Evolutionary conservation across 2,113 vertebrate species (phyloP), one percentile per base, ranked within the genome.

Genomic region (Scortum barcoo): DNA sequence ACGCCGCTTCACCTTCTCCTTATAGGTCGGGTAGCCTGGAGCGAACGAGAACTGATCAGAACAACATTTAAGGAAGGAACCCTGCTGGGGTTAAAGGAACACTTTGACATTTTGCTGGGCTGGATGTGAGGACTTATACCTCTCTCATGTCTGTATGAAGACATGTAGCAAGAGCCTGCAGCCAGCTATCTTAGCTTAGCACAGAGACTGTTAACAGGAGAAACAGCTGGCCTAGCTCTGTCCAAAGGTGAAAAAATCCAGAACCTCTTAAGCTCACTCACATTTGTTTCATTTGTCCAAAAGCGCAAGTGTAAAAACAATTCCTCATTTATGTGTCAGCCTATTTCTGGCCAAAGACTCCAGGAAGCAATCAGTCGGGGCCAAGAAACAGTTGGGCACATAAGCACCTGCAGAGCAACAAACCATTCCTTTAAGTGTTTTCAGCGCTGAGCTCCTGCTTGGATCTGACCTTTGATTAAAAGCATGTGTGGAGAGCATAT

Each of bases 1-100:
- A 8, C 98, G 96, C 80, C 97, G 97, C 93, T 99, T 99, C 88
- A 99, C 97, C 75, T 99, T 99, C 93, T 99, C 98, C 76, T 99
- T 99, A 90, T 99, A 99, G 0, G 98, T 99, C 0, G 98, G 98
- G 87, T 99, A 98, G 30, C 97, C 97, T 98, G 86, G 14, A 24
- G 46, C 40, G 3, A 9, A 30, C 12, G 51, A 6, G 20, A 30
- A 26, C 1, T 2, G 6, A 48, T 74, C 8, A 75, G 9, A 51
- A 33, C 7, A 53, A 12, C 14, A 22, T 24, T 33, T 30, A 20
- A 57, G 16, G 9, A 28, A 13, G 28, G 24, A 44, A 33, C 26
- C 12, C 3, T 17, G 24, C 12, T 54, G 53, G 50, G n/a, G 11
- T 36, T 36, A 36, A 36, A 36, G 33, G 33, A 36, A 7, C 8